Conservation (phyloP, 2,797 vertebrate genomes). For the Chelidonichthys spinosus region DNA sequence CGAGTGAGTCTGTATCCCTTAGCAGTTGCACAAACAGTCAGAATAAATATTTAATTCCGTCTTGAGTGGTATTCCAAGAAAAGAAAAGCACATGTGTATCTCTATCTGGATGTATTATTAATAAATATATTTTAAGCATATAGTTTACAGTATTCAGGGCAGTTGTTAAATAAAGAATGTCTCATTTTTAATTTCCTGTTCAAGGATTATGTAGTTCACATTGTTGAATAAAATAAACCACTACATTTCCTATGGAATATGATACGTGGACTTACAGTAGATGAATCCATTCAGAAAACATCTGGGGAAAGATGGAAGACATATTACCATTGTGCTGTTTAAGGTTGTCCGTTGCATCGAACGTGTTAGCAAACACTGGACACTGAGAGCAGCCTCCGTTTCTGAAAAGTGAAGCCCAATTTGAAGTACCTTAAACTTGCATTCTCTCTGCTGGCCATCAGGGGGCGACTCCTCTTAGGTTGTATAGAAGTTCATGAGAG, state of each 20-base stretch:
- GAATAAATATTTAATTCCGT: conserved; percentile 63
- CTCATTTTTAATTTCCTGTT: conserved; percentile 5
- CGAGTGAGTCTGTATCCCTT: not conserved
- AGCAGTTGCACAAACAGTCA: conserved; percentile 11
- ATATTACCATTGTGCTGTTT: not conserved
- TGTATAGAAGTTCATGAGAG: too few relatives aligned
- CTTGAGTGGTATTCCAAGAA: conserved; percentile 41
- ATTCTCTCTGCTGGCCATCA: too few relatives aligned
- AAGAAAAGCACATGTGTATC: conserved; percentile 30
- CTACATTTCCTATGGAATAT: not conserved
- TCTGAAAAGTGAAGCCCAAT: too few relatives aligned
- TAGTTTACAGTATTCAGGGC: not conserved
- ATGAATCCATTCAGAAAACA: not conserved
- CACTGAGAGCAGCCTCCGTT: too few relatives aligned
- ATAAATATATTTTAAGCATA: conserved; percentile 29
- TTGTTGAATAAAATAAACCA: not conserved
- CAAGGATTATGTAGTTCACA: not conserved
- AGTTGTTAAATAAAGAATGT: not conserved
- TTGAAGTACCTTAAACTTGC: too few relatives aligned
- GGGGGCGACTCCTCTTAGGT: too few relatives aligned
- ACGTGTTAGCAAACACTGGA: not conserved
- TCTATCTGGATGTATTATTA: conserved; percentile 56
- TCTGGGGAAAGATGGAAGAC: not conserved
- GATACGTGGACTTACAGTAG: not conserved
- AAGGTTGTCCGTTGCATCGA: not conserved